Conservation (phyloP, 2,888 invertebrate species). For the Callyntrura guangdongensis region DNA sequence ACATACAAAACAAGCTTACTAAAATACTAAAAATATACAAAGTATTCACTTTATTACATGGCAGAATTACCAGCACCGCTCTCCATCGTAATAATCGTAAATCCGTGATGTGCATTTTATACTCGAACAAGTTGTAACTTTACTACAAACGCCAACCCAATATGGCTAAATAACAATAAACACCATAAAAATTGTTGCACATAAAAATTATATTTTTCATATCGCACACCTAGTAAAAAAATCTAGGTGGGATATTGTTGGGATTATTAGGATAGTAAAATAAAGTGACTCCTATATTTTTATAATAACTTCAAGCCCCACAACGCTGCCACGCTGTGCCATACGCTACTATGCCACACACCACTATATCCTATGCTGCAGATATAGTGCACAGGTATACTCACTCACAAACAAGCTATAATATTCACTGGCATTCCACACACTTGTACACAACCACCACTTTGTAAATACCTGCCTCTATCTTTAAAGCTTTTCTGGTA, state of each 20-base stretch:
- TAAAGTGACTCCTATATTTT: background rate
- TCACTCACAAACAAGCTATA: too few species aligned
- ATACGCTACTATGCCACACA: too few species aligned
- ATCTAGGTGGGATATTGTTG: slow-evolving; percentile 21
- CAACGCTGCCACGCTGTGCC: background rate
- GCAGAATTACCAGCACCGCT: background rate
- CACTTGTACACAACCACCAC: background rate
- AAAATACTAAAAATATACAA: slow-evolving; percentile 32
- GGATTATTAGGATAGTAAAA: slow-evolving; percentile 26
- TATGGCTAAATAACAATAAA: slow-evolving; percentile 26
- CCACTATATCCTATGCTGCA: too few species aligned
- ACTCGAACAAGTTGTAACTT: background rate
- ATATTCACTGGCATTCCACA: too few species aligned
- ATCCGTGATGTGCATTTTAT: background rate
- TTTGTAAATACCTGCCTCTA: background rate
- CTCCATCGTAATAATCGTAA: background rate
- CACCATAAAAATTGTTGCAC: slow-evolving; percentile 21
- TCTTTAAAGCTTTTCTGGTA: too few species aligned
- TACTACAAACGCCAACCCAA: background rate
- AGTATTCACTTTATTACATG: background rate
- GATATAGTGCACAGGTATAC: background rate
- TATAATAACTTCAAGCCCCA: background rate
- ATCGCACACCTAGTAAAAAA: slow-evolving; percentile 29
- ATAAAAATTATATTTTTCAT: slow-evolving; percentile 28
- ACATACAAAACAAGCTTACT: background rate